phyloP scores from a whole-genome alignment of 2,888 invertebrate genomes.

The Trachelus tabidus region DNA sequence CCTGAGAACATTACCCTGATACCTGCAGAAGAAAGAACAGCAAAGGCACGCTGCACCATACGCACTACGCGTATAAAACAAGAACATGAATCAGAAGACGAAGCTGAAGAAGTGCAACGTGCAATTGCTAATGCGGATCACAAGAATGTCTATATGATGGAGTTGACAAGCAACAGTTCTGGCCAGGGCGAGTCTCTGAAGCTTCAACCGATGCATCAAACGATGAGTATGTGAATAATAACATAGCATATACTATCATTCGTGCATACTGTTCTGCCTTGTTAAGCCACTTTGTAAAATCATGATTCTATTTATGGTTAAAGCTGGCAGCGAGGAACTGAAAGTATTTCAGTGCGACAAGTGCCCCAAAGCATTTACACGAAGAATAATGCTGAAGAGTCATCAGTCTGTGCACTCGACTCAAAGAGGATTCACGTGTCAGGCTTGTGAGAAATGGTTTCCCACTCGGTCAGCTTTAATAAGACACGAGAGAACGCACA shows the following conservation, averaged over 20 bases:
- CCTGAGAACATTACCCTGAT: conserved; percentile 68
- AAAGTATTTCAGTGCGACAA: conserved; percentile 73
- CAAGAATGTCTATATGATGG: conserved; percentile 62
- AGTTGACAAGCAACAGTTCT: conserved; percentile 47
- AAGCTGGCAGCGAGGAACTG: conserved; percentile 59
- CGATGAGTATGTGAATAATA: conserved; percentile 36
- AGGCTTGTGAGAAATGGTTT: conserved; percentile 75
- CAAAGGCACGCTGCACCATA: conserved; percentile 63
- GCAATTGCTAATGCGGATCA: conserved; percentile 53
- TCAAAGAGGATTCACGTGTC: conserved; percentile 71
- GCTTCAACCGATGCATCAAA: conserved; percentile 48
- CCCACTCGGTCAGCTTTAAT: conserved; percentile 76
- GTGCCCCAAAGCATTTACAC: conserved; percentile 74
- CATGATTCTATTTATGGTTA: conserved; percentile 2
- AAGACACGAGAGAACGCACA: conserved; percentile 78
- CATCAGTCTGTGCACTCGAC: conserved; percentile 74
- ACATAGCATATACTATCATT: conserved; percentile 6
- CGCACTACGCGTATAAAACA: conserved; percentile 62
- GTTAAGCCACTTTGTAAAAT: conserved; percentile 11
- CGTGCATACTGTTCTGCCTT: neutral
- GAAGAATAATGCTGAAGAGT: conserved; percentile 71
- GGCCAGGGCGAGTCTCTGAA: conserved; percentile 47
- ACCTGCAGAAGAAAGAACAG: conserved; percentile 59
- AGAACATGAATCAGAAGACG: conserved; percentile 63
- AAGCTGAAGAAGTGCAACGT: conserved; percentile 58